A percentile compares a stretch with the other conserved stretches of the same genome.
Evolutionary conservation across 30 jellyfish, hydroid and myxozoan species (phyloP).

Genomic region (Nemopilema nomurai): DNA sequence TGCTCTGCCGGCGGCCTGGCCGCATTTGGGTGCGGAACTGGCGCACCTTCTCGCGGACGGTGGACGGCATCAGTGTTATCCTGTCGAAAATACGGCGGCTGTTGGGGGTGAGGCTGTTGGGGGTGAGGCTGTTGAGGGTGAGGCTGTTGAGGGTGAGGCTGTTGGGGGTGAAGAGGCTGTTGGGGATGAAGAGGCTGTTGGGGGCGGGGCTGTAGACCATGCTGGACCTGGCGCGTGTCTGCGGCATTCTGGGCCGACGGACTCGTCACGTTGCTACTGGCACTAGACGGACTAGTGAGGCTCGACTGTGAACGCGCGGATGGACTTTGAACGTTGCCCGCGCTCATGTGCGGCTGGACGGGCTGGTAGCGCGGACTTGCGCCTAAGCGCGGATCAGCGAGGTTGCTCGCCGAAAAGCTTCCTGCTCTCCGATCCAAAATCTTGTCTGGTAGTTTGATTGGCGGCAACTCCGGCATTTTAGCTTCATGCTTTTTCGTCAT

Average conservation of each 20-base stretch:
- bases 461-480: slow-evolving; percentile 91
- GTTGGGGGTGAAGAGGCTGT: not conserved
- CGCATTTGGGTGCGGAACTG: not conserved
- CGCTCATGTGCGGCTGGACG: slow-evolving; percentile 10
- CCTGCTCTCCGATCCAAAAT: slow-evolving; percentile 38
- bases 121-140: not conserved
- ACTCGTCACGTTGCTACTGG: slow-evolving; percentile 26
- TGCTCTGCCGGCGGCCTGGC: slow-evolving; percentile 4
- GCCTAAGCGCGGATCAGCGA: slow-evolving; percentile 54
- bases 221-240: slow-evolving; percentile 18
- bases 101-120: slow-evolving; percentile 1
- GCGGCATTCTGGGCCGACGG: slow-evolving; percentile 19
- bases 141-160: too few species aligned
- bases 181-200: not conserved
- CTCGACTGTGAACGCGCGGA: slow-evolving; percentile 23
- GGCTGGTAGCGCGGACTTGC: slow-evolving; percentile 42
- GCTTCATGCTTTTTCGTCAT: slow-evolving; percentile 63
- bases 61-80: not conserved
- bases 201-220: not conserved
- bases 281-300: slow-evolving; percentile 50
- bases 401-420: slow-evolving; percentile 15
- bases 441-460: slow-evolving; percentile 74
- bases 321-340: slow-evolving; percentile 46
- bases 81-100: not conserved
- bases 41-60: not conserved